Conservation (phyloP, 2,888 invertebrate genomes). For the Philopedon plagiatum region DNA sequence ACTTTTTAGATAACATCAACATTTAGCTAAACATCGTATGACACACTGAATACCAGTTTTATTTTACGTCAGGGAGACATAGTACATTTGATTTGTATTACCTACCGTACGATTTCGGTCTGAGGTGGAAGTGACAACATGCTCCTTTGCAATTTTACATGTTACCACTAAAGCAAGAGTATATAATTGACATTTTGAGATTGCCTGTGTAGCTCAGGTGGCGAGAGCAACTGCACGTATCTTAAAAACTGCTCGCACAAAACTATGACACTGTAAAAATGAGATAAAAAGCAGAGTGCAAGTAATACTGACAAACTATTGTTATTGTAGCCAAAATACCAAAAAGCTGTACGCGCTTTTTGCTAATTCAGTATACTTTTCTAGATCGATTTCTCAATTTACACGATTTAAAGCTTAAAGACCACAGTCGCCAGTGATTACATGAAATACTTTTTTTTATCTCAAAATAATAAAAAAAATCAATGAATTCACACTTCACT, state of each 20-base stretch:
- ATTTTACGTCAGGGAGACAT: slow-evolving; percentile 6
- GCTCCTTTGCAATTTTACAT: slow-evolving; percentile 31
- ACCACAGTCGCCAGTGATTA: not conserved
- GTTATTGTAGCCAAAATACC: not conserved
- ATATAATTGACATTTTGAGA: not conserved
- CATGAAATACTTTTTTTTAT: not conserved
- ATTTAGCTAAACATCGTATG: not conserved
- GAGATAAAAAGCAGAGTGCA: not conserved
- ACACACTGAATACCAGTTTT: slow-evolving; percentile 32
- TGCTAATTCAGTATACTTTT: too few species aligned
- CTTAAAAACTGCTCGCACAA: not conserved
- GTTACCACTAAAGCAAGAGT: slow-evolving; percentile 26
- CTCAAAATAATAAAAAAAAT: slow-evolving; percentile 10
- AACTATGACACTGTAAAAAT: not conserved
- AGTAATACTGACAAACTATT: not conserved
- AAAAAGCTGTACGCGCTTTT: too few species aligned
- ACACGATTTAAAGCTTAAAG: not conserved
- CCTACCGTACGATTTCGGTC: slow-evolving; percentile 65
- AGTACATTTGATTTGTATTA: slow-evolving; percentile 33
- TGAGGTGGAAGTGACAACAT: slow-evolving; percentile 63
- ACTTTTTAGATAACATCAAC: not conserved
- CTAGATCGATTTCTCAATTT: too few species aligned
- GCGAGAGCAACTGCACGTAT: not conserved
- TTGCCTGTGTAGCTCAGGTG: not conserved
- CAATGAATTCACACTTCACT: slow-evolving; percentile 15